Evolutionary conservation across 2,113 vertebrate genomes (phyloP).

Genomic region (Hippoglossus stenolepis): DNA sequence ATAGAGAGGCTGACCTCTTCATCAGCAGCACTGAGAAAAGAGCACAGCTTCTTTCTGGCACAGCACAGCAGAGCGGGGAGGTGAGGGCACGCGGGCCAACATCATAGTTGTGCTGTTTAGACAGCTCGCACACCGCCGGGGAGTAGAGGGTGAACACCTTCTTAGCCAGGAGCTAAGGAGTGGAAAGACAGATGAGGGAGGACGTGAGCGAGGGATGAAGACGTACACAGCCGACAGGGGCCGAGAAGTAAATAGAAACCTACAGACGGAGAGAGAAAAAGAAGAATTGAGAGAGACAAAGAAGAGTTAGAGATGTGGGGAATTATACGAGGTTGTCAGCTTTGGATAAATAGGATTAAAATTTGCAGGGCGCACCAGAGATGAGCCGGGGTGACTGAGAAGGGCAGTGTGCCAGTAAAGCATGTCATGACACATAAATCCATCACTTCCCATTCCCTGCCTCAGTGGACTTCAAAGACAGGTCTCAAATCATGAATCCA

Average conservation of each 20-base stretch:
- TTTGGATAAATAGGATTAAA: conserved; percentile 61
- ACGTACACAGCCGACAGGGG: background rate
- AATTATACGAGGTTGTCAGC: conserved; percentile 58
- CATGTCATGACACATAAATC: conserved; percentile 74
- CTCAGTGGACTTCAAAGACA: conserved; percentile 70
- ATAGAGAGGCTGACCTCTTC: conserved; percentile 78
- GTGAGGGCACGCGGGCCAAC: conserved; percentile 84
- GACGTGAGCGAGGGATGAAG: conserved; percentile 15
- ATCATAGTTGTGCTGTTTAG: conserved; percentile 86
- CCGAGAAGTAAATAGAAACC: background rate
- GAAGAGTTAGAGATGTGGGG: background rate
- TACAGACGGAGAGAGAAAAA: conserved; percentile 19
- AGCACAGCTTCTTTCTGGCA: conserved; percentile 12
- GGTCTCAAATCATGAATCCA: conserved; percentile 60
- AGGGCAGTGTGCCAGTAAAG: conserved; percentile 66
- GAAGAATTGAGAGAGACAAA: conserved; percentile 34
- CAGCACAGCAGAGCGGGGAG: conserved; percentile 82
- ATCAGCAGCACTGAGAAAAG: conserved; percentile 67
- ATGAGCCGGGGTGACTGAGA: conserved; percentile 63
- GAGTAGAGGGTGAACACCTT: conserved; percentile 86
- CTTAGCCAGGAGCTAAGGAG: conserved; percentile 74
- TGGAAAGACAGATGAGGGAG: conserved; percentile 8
- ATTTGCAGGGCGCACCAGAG: conserved; percentile 40
- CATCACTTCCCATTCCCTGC: conserved; percentile 64
- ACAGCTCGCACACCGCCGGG: conserved; percentile 84